These are phyloP conservation scores for Gallirallus australis DNA, from an alignment of 2,797 vertebrate genomes.

Conservation along the genomic window DNA sequence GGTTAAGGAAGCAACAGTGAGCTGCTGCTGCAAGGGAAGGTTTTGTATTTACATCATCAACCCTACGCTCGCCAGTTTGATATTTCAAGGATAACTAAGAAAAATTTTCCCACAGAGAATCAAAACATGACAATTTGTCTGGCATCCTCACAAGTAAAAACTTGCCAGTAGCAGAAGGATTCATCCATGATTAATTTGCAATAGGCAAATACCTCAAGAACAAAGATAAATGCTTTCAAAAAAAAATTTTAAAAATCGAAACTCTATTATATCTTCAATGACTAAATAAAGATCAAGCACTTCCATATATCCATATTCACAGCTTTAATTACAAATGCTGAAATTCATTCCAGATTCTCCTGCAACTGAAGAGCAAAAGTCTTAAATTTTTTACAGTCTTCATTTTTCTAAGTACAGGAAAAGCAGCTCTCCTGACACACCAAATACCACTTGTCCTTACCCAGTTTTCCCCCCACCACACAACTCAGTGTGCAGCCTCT, in stretches of 20 bases:
- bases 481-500: not conserved
- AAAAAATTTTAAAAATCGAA: not conserved
- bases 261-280: not conserved
- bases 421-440: not conserved
- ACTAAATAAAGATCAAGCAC: not conserved
- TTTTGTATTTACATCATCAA: not conserved
- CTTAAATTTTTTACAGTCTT: too few relatives aligned
- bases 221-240: not conserved
- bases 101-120: conserved; percentile 51
- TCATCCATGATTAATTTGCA: conserved; percentile 39
- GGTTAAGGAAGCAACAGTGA: not conserved
- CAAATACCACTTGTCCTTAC: not conserved
- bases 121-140: conserved; percentile 41
- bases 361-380: not conserved
- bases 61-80: fast-evolving
- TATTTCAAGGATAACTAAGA: conserved; percentile 30
- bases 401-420: not conserved
- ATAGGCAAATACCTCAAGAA: conserved; percentile 13
- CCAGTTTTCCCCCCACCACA: not conserved
- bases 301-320: not conserved
- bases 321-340: not conserved
- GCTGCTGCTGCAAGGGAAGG: not conserved
- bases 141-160: conserved; percentile 45
- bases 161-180: conserved; percentile 35
- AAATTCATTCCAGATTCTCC: not conserved